phyloP scores from a whole-genome alignment of 2,797 vertebrate species.

The Intellagama lesueurii region DNA sequence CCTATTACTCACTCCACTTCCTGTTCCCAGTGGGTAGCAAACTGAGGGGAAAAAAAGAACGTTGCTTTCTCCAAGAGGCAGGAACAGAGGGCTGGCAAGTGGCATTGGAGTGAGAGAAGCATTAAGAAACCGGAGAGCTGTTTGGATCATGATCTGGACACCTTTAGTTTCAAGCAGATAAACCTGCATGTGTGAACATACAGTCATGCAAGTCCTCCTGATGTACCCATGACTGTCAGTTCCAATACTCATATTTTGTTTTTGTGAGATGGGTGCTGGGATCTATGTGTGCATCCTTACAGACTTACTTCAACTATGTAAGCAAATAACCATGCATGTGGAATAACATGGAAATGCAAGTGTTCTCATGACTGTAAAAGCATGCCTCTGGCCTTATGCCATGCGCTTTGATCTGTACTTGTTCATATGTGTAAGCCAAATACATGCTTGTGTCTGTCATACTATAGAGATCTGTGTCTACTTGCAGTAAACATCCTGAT shows the following conservation, averaged over 20 bases:
- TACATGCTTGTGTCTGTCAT: neutral
- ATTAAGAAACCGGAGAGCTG: neutral
- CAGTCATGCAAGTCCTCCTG: no score
- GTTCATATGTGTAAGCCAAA: neutral
- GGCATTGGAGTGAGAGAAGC: neutral
- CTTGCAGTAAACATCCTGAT: neutral
- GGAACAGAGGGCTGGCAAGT: no score
- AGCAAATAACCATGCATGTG: neutral
- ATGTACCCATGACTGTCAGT: no score
- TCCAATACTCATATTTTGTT: no score
- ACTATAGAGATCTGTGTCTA: neutral
- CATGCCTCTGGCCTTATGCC: neutral
- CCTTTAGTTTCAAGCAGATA: no score
- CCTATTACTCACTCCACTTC: neutral
- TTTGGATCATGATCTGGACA: neutral
- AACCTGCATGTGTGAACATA: no score
- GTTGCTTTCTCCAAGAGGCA: neutral
- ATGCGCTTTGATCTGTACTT: neutral
- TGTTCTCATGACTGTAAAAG: no score
- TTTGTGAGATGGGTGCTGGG: neutral
- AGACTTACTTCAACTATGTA: neutral
- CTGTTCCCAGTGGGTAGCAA: neutral
- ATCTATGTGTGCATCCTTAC: neutral
- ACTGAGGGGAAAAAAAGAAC: neutral
- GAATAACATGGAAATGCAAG: neutral